Percentiles rank a stretch among this genome's conserved stretches.
Conservation (phyloP, 2,113 vertebrate genomes). For the Megaleporinus macrocephalus region DNA sequence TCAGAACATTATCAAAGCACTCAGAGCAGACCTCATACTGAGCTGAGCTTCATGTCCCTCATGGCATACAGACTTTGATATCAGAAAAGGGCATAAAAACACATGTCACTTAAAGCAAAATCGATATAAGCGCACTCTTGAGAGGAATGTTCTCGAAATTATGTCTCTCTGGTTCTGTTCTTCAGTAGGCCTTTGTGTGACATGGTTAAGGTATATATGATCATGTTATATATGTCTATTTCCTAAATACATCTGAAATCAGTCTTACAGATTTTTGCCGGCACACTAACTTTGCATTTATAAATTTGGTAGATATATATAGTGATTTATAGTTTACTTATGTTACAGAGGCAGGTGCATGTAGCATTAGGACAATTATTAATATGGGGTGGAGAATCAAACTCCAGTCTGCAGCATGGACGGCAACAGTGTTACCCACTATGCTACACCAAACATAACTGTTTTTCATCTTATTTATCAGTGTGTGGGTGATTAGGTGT, state of each 20-base stretch:
- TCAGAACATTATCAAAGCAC: conserved; percentile 14
- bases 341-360: no score
- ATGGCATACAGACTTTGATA: conserved; percentile 19
- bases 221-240: neutral
- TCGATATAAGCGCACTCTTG: neutral
- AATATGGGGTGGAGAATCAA: no score
- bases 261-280: neutral
- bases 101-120: neutral
- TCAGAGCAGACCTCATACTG: conserved; percentile 18
- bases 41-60: conserved; percentile 13
- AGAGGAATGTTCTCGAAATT: neutral
- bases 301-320: neutral
- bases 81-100: conserved; percentile 32
- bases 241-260: neutral
- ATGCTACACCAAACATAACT: no score
- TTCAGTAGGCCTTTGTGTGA: neutral
- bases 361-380: no score
- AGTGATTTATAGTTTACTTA: no score
- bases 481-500: no score
- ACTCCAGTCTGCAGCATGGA: no score
- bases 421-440: no score
- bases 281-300: neutral
- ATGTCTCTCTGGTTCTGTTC: neutral
- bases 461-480: no score
- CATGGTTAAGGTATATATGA: neutral